Evolutionary conservation across 1,140 invertebrate species (phyloP).

Genomic region (Pentalonia nigronervosa): DNA sequence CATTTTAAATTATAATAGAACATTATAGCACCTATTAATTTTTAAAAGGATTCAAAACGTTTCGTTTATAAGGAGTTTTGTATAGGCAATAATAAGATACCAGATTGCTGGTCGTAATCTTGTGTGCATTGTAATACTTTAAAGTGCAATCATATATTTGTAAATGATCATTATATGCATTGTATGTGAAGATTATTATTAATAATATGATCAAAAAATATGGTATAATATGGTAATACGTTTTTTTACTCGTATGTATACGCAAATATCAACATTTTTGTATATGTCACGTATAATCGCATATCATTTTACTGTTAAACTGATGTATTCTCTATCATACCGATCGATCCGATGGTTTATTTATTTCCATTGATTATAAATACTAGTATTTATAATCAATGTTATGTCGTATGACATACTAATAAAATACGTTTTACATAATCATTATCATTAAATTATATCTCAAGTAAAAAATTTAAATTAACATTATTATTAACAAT

Average conservation of each 20-base stretch:
- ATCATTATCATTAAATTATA: not conserved
- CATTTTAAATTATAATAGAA: not conserved
- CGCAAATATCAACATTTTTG: not conserved
- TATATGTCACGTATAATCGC: not conserved
- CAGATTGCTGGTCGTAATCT: no score
- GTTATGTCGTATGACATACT: not conserved
- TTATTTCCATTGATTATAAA: not conserved
- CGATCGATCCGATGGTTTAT: not conserved
- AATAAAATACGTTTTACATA: not conserved
- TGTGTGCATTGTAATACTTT: not conserved
- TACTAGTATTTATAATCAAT: no score
- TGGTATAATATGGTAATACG: no score
- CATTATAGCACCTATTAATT: not conserved
- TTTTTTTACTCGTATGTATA: no score
- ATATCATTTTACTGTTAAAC: not conserved
- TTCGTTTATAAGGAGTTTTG: not conserved
- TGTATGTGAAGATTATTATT: not conserved
- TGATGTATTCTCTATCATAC: no score
- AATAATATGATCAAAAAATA: no score
- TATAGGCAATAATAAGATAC: not conserved
- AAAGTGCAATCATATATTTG: no score
- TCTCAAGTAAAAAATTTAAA: not conserved
- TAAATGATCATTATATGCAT: not conserved
- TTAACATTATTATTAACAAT: no score
- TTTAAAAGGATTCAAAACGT: not conserved